phyloP scores from a whole-genome alignment of 2,113 vertebrate genomes.

The Thryonomys swinderianus region DNA sequence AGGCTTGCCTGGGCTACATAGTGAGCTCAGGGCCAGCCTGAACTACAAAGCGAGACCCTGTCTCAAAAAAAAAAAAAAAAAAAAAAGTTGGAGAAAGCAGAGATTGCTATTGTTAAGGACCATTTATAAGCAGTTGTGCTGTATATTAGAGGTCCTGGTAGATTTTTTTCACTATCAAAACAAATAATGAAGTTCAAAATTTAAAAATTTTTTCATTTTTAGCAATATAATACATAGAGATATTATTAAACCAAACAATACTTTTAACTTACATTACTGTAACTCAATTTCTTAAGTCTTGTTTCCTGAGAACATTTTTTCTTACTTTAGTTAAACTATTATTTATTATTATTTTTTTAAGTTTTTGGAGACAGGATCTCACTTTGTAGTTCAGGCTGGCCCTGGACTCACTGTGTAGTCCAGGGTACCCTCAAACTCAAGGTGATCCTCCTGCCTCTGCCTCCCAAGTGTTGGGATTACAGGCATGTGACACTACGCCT shows the following conservation, averaged over 20 bases:
- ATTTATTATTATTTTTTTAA: not conserved
- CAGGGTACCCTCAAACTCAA: too few relatives aligned
- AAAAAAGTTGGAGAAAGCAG: too few relatives aligned
- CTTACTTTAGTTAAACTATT: not conserved
- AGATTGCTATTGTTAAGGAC: not conserved
- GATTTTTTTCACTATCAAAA: not conserved
- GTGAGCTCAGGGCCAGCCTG: too few relatives aligned
- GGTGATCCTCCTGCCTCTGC: too few relatives aligned
- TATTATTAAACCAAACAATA: not conserved
- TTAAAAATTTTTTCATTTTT: not conserved
- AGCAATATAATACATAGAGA: not conserved
- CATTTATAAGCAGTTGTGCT: not conserved
- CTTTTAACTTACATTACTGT: not conserved
- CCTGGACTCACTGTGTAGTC: too few relatives aligned
- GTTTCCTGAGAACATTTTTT: not conserved
- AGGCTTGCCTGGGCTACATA: too few relatives aligned
- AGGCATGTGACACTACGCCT: too few relatives aligned
- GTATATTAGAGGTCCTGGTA: not conserved
- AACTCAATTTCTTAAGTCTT: not conserved
- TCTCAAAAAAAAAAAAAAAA: too few relatives aligned
- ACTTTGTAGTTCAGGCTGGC: too few relatives aligned
- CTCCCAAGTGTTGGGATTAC: too few relatives aligned
- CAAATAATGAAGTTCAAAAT: not conserved
- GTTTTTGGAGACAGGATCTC: too few relatives aligned
- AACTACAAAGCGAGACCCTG: too few relatives aligned